Base-by-base conservation (phyloP, 2,888 invertebrate genomes). In the Pyrochroa serraticornis region DNA sequence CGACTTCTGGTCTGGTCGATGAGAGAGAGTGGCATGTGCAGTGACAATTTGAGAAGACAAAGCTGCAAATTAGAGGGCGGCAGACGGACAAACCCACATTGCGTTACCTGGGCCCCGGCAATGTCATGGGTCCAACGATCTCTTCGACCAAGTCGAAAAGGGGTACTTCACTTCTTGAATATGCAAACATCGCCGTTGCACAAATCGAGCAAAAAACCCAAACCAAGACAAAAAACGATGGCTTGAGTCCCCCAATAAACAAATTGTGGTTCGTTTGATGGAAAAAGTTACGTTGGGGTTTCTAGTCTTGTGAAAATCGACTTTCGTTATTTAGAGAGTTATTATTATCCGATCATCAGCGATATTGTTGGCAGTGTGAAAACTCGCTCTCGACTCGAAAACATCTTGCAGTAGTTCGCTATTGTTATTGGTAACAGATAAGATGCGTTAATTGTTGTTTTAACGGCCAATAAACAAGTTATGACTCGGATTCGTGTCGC, bases 41-140 rank as follows among this genome's bases (percentile, higher is more conserved):
- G n/a, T 42, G 6, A 9, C 22, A 30, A 31, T 42, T 42, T 42
- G n/a, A 13, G 30, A 32, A 22, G 42, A 42, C 42, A 42, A 42
- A 42, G 32, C 30, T 22, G 42, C 44, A 47, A 54, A 58, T 58
- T 58, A 44, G 58, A 58, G 53, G 58, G 54, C 54, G 58, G 53
- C 49, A 53, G 54, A 49, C 53, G 49, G 53, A 55, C 62, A 61
- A 49, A 51, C 56, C 54, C 54, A 62, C 62, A 51, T 53, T 51
- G 59, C 49, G 56, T 63, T 68, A 68, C 69, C 68, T 68, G 67
- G 52, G 22, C 22, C 66, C 65, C 65, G 71, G 69, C 71, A 71
- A 71, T 67, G 71, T 71, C 71, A 71, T 58, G 62, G 63, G 71
- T 64, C 54, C 70, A 60, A 59, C 59, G 64, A 68, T 68, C 70